phyloP scores from a whole-genome alignment of 2,797 vertebrate genomes.

The Paramormyrops hopkinsi region DNA sequence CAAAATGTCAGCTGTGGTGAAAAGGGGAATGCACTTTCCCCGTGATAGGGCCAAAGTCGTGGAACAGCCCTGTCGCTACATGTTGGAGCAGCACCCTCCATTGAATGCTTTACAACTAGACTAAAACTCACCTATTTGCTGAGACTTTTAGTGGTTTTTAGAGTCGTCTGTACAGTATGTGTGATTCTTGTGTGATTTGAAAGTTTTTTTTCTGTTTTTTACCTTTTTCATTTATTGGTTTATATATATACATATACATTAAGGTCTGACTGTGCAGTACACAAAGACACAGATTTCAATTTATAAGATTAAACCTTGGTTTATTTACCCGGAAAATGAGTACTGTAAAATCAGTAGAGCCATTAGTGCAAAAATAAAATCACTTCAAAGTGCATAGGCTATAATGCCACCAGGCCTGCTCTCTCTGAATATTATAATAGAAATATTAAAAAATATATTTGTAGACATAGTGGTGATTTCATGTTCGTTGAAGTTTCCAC shows the following conservation, averaged over 20 bases:
- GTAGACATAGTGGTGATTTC: too few relatives aligned
- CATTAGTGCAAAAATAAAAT: too few relatives aligned
- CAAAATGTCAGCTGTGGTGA: not conserved
- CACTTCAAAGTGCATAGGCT: too few relatives aligned
- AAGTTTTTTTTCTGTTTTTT: not conserved
- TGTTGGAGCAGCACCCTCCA: not conserved
- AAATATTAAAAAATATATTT: too few relatives aligned
- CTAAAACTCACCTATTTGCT: not conserved
- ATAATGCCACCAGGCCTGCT: too few relatives aligned
- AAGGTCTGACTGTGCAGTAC: too few relatives aligned
- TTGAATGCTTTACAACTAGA: not conserved
- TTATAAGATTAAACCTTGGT: too few relatives aligned
- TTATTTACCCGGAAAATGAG: too few relatives aligned
- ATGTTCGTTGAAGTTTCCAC: too few relatives aligned
- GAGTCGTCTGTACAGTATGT: not conserved
- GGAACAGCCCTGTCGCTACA: not conserved
- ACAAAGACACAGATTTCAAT: too few relatives aligned
- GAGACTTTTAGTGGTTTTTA: not conserved
- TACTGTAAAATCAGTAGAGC: too few relatives aligned
- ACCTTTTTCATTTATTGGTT: not conserved
- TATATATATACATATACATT: not conserved
- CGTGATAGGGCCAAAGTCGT: not conserved
- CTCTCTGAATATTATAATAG: too few relatives aligned
- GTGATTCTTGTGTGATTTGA: not conserved
- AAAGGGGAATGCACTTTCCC: not conserved